Conservation (phyloP, 2,888 invertebrate species). For the Lithophane socia region DNA sequence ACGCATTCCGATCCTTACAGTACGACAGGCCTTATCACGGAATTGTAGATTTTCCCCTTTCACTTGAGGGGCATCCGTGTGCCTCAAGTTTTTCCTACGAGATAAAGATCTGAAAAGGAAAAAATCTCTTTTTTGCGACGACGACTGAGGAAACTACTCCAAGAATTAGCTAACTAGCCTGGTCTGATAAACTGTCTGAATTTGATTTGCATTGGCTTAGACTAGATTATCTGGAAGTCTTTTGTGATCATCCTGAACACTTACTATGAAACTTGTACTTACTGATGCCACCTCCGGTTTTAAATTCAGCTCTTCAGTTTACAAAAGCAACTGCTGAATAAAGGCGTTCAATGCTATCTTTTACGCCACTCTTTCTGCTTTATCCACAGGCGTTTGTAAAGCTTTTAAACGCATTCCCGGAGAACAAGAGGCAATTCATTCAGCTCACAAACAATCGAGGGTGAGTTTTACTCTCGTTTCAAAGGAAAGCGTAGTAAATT, state of each 20-base stretch:
- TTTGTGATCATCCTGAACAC: conserved; percentile 2
- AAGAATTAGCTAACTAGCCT: background rate
- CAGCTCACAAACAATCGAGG: conserved; percentile 24
- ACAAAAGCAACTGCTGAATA: background rate
- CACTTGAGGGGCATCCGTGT: too few relatives aligned
- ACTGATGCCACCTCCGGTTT: background rate
- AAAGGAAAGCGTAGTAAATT: conserved; percentile 31
- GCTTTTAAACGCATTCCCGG: conserved; percentile 19
- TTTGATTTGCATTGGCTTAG: background rate
- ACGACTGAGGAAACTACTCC: background rate
- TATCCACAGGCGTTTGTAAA: conserved; percentile 4
- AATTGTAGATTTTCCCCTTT: too few relatives aligned
- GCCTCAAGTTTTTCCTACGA: too few relatives aligned
- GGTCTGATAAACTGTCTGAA: conserved; percentile 2
- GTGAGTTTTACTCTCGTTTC: conserved; percentile 26
- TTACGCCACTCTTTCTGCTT: conserved; percentile 17
- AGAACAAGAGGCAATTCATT: conserved; percentile 18
- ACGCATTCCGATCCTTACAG: too few relatives aligned
- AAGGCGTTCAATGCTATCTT: conserved; percentile 4
- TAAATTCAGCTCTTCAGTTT: background rate
- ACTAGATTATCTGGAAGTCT: background rate
- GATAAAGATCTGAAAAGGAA: background rate
- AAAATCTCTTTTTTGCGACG: background rate
- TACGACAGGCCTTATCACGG: too few relatives aligned
- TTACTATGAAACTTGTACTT: background rate